These are phyloP conservation scores for Hirundichthys speculiger DNA, from an alignment of 2,113 vertebrate species.

Conservation along the genomic window DNA sequence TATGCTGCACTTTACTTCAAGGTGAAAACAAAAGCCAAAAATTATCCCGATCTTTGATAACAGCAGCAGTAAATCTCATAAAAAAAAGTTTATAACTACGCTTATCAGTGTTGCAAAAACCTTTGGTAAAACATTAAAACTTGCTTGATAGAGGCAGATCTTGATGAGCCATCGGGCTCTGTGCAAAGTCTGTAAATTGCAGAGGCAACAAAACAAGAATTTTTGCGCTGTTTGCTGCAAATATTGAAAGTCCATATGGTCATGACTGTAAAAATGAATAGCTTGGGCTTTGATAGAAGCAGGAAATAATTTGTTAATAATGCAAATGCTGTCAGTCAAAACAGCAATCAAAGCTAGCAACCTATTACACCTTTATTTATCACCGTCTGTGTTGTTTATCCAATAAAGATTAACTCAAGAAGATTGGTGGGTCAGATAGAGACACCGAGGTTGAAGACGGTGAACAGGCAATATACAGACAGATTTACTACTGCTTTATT, in stretches of 20 bases:
- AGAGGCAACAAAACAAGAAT: not conserved
- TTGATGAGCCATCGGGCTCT: not conserved
- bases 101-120: slow-evolving; percentile 42
- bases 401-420: slow-evolving; percentile 52
- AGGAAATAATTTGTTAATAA: slow-evolving; percentile 14
- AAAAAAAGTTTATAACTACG: slow-evolving; percentile 38
- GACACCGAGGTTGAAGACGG: slow-evolving; percentile 23
- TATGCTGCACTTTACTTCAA: not conserved
- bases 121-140: slow-evolving; percentile 44
- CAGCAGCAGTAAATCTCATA: not conserved
- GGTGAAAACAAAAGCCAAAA: not conserved
- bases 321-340: slow-evolving; percentile 6
- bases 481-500: slow-evolving; percentile 35
- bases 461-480: slow-evolving; percentile 14
- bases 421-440: slow-evolving; percentile 20
- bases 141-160: slow-evolving; percentile 9
- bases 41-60: not conserved
- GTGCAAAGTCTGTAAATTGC: not conserved
- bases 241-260: not conserved
- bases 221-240: not conserved
- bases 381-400: slow-evolving; percentile 19
- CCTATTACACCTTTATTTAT: slow-evolving; percentile 14
- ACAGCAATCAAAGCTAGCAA: slow-evolving; percentile 24
- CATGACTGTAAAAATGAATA: not conserved
- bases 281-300: not conserved